Conservation (phyloP, 1,140 invertebrate species). For the Pomphorhynchus laevis region DNA sequence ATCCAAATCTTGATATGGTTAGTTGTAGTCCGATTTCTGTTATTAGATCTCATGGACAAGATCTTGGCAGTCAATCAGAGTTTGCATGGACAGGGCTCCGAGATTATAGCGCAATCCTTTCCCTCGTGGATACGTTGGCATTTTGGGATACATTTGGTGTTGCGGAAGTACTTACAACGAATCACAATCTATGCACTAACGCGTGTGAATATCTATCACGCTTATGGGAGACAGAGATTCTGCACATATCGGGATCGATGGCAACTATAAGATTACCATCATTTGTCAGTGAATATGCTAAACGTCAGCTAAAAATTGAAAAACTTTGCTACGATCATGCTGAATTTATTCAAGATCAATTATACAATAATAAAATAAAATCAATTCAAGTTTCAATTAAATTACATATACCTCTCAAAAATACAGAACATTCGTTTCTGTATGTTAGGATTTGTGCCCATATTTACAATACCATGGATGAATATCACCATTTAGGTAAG, state of each 20-base stretch:
- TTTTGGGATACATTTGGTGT: constrained; percentile 15
- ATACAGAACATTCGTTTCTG: no score
- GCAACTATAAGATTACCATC: neutral
- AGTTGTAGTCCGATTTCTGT: no score
- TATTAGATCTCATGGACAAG: constrained; percentile 18
- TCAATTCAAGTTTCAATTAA: constrained; percentile 18
- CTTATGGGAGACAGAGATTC: constrained; percentile 14
- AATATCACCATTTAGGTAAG: constrained; percentile 15
- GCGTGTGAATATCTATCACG: constrained; percentile 13
- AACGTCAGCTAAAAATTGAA: no score
- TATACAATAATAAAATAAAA: constrained; percentile 16
- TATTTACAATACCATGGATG: constrained; percentile 15
- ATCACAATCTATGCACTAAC: constrained; percentile 12
- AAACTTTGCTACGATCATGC: constrained; percentile 13
- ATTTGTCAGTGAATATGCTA: no score
- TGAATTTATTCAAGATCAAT: constrained; percentile 15
- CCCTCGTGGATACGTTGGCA: constrained; percentile 15
- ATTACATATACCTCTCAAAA: constrained; percentile 12
- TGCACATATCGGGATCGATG: neutral
- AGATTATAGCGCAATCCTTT: constrained; percentile 17
- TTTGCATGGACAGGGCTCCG: constrained; percentile 19
- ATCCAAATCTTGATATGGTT: no score
- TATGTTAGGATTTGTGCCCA: constrained; percentile 18
- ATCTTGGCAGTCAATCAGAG: constrained; percentile 17
- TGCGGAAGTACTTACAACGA: constrained; percentile 14